A percentile compares a stretch with the other conserved stretches of the same genome.
phyloP scores from a whole-genome alignment of 2,888 invertebrate genomes.

The Schrankia costaestrigalis region DNA sequence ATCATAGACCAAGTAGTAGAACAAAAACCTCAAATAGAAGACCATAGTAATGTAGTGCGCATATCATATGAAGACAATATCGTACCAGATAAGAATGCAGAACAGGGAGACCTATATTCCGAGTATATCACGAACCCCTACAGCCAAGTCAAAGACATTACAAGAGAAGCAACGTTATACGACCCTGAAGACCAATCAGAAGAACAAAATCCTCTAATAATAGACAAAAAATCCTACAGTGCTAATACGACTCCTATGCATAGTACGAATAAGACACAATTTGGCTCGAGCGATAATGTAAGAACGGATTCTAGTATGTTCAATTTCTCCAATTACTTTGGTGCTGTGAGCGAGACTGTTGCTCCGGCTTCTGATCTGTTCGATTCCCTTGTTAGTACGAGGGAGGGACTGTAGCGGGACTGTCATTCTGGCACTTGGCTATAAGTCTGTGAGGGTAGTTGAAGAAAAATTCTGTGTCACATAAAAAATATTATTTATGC shows the following conservation, averaged over 20 bases:
- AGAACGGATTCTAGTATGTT: constrained; percentile 72
- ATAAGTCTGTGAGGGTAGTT: constrained; percentile 29
- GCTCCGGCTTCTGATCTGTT: constrained; percentile 84
- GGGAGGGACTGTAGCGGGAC: constrained; percentile 65
- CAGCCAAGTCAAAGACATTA: constrained; percentile 56
- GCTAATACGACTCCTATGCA: constrained; percentile 70
- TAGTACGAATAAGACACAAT: constrained; percentile 57
- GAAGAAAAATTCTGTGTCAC: constrained; percentile 21
- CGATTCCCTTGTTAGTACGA: constrained; percentile 61
- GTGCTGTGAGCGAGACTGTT: constrained; percentile 54
- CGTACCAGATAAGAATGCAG: constrained; percentile 28
- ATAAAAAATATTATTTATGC: too few relatives aligned
- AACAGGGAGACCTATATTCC: constrained; percentile 67
- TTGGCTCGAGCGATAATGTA: constrained; percentile 69
- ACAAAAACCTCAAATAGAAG: constrained; percentile 14
- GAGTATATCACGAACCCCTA: constrained; percentile 82
- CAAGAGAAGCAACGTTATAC: constrained; percentile 53
- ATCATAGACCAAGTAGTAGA: constrained; percentile 2
- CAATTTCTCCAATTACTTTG: constrained; percentile 84
- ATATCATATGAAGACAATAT: constrained; percentile 25
- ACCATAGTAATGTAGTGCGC: constrained; percentile 18
- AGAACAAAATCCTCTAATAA: constrained; percentile 38
- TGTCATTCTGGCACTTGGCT: constrained; percentile 64
- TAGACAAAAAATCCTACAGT: constrained; percentile 60
- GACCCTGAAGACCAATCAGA: constrained; percentile 45